Base-by-base conservation (phyloP, 2,888 invertebrate species). In the Drosophila testacea region DNA sequence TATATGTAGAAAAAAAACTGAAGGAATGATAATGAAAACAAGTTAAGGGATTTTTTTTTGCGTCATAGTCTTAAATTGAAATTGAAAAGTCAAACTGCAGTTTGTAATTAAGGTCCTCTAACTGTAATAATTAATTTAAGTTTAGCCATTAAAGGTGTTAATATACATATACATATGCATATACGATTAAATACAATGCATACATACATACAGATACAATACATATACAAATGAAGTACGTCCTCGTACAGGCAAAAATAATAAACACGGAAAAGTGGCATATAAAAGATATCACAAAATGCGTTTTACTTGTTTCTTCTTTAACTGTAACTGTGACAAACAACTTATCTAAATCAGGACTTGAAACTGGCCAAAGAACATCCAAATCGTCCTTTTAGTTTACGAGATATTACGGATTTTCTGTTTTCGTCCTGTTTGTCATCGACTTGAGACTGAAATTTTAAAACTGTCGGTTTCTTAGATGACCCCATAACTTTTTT, bases 91-190 rank as follows among this genome's bases (percentile, higher is more conserved):
- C 60, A 69, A 69, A 70, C 56, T 70, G 56, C 71, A 72, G 80
- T 78, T 78, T 82, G 76, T 82, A 85, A 70, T 73, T 83, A 65
- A 83, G 75, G 52, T 42, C 67, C 48, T 62, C 71, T 80, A 68
- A 65, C 60, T 80, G 65, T 81, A 78, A 80, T 82, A 73, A 63
- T 54, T 78, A 71, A 70, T 32, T 63, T 85, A 83, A 85, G 78
- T 68, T 79, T 63, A 85, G 80, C 78, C 73, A 74, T 74, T 72
- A 79, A 81, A 77, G 65, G 77, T 77, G 77, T 77, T 77, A 66
- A 77, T 77, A 77, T 66, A 65, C 41, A 55, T 77, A 77, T 66
- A 65, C 44, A 55, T 34, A 62, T 46, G 62, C 44, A 55, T 34
- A 62, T 46, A 59, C 44, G 42, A 51, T 28, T 34, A 67, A 39